Conservation (phyloP, 2,113 vertebrate genomes). For the Microcebus murinus region DNA sequence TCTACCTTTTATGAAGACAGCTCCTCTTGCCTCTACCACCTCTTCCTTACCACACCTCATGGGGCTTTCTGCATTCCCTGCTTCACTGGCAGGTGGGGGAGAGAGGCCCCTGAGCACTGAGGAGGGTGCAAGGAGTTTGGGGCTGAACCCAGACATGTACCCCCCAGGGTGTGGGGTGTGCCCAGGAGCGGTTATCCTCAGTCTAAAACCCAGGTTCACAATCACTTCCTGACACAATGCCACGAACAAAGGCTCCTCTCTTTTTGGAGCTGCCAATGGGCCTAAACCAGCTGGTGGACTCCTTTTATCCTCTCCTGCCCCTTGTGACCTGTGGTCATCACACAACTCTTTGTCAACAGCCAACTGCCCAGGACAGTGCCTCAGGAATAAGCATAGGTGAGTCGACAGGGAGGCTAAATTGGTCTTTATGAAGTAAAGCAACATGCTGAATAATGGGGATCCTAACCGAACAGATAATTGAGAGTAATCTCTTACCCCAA, state of each 20-base stretch:
- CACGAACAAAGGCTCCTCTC: not conserved
- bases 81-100: not conserved
- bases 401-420: accelerated
- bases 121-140: not conserved
- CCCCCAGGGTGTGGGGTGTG: not conserved
- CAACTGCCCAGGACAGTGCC: accelerated
- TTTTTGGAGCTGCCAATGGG: not conserved
- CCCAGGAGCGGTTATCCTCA: accelerated
- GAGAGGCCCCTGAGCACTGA: not conserved
- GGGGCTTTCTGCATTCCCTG: not conserved
- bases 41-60: not conserved
- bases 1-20: not conserved
- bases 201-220: not conserved
- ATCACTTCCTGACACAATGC: not conserved
- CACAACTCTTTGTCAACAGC: accelerated
- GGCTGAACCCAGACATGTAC: accelerated
- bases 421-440: not conserved
- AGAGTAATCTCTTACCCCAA: not conserved
- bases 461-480: not conserved
- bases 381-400: accelerated
- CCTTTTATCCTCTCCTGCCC: not conserved
- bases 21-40: not conserved
- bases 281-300: not conserved
- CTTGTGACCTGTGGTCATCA: not conserved
- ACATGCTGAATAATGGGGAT: not conserved